These are phyloP conservation scores for Euwallacea similis DNA, from an alignment of 1,140 invertebrate genomes.

Conservation along the genomic window DNA sequence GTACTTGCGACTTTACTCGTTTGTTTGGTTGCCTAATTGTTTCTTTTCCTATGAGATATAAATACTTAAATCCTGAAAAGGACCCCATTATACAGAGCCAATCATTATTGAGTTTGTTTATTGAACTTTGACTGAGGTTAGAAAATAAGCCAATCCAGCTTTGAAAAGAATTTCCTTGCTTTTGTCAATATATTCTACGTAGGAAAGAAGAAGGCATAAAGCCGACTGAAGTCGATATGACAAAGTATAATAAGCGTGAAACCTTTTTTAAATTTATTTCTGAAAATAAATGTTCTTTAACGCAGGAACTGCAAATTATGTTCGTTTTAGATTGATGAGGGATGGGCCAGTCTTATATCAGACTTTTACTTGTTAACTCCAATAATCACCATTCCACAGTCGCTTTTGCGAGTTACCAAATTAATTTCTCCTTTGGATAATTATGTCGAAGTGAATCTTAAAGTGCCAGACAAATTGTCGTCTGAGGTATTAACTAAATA, in stretches of 20 bases:
- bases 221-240: background rate
- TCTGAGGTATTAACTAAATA: constrained; percentile 38
- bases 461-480: constrained; percentile 38
- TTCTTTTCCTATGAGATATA: too few relatives aligned
- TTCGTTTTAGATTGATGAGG: constrained; percentile 42
- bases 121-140: background rate
- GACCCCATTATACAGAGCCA: too few relatives aligned
- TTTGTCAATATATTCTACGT: background rate
- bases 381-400: constrained; percentile 64
- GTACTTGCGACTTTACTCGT: too few relatives aligned
- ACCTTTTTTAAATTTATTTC: background rate
- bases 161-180: background rate
- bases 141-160: background rate
- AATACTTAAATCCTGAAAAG: too few relatives aligned
- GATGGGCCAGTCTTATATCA: constrained; percentile 34
- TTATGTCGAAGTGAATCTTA: constrained; percentile 39
- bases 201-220: background rate
- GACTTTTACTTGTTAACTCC: constrained; percentile 61
- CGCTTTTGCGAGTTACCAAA: constrained; percentile 64
- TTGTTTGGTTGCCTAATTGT: too few relatives aligned
- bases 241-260: constrained; percentile 4
- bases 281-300: background rate
- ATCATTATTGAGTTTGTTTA: too few relatives aligned
- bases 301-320: background rate
- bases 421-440: constrained; percentile 34